These are phyloP conservation scores for Phrynocephalus guinanensis DNA, from an alignment of 2,797 vertebrate species.

Conservation along the genomic window DNA sequence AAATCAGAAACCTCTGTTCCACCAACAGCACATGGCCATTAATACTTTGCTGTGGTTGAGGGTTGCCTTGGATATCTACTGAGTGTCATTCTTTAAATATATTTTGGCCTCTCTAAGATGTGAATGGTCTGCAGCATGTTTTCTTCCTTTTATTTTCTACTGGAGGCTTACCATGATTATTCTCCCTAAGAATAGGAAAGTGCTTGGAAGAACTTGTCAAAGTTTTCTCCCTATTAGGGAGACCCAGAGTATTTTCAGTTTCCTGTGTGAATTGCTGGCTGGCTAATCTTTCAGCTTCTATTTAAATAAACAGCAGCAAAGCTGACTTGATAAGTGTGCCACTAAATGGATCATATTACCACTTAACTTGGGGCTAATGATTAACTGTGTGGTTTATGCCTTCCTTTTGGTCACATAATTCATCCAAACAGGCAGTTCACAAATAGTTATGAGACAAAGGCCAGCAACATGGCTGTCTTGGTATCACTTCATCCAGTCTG, in stretches of 20 bases:
- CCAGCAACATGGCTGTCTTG: conserved; percentile 47
- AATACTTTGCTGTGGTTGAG: neutral
- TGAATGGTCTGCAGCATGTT: conserved; percentile 36
- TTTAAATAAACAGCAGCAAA: conserved; percentile 72
- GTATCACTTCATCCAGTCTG: conserved; percentile 50
- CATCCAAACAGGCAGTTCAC: neutral
- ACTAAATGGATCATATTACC: conserved; percentile 69
- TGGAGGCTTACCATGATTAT: conserved; percentile 43
- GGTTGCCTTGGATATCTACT: neutral
- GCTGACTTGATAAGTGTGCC: conserved; percentile 70
- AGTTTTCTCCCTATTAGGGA: conserved; percentile 52
- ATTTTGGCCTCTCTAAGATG: conserved; percentile 48
- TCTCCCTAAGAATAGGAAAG: conserved; percentile 66
- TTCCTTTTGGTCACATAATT: conserved; percentile 1
- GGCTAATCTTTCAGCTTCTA: conserved; percentile 69
- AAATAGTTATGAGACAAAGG: conserved; percentile 53
- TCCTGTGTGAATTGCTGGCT: conserved; percentile 67
- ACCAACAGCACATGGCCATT: neutral
- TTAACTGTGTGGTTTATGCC: conserved; percentile 61
- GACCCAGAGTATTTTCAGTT: conserved; percentile 62
- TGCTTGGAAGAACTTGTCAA: conserved; percentile 61
- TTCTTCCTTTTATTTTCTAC: conserved; percentile 20
- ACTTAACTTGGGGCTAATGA: conserved; percentile 62
- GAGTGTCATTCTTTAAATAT: conserved; percentile 38
- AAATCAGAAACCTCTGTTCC: neutral